Evolutionary conservation across 2,113 vertebrate species (phyloP), one percentile per base, ranked within the genome.

Genomic region (Dendropsophus ebraccatus): DNA sequence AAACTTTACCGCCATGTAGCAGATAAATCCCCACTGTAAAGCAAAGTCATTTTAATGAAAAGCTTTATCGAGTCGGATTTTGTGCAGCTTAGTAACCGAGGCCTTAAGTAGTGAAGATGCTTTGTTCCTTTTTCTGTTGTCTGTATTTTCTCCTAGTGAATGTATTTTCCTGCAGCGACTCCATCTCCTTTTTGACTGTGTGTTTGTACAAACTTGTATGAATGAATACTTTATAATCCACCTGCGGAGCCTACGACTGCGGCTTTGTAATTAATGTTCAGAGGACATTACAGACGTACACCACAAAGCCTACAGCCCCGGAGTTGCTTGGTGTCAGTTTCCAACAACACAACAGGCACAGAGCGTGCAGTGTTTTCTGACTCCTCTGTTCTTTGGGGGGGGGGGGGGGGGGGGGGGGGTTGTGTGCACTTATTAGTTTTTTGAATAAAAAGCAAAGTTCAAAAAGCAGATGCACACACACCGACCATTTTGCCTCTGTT

Each of bases 161-260:
- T 81, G 23, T 30, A 50, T 72, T 70, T 83, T 72, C 37, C 54
- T 7, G 35, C 54, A 25, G 56, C 16, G 77, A 62, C 54, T 32
- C 50, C 49, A 54, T 47, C 81, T 60, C 19, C 58, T 23, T 41
- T 60, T 81, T 80, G 32, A 65, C 35, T 62, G 41, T 3, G 49
- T 83, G 49, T 83, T 83, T 83, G 81, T 17, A 52, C 81, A 32
- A 28, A 28, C 78, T 21, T 65, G 56, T 62, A 58, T 81, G 78
- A 81, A 81, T 81, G 78, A 65, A 79, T 79, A 79, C 77, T 81
- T 81, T 84, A 28, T 84, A 84, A 76, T 84, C 83, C 83, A 49
- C 28, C 56, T 45, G 72, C 47, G 10, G 37, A 75, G 70, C 7
- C 14, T 25, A 45, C 54, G 50, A 37, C 81, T 56, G 21, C 10